Evolutionary conservation across 1,140 invertebrate genomes (phyloP), one percentile per base, ranked within the genome.

Genomic region (Nebria ingens): DNA sequence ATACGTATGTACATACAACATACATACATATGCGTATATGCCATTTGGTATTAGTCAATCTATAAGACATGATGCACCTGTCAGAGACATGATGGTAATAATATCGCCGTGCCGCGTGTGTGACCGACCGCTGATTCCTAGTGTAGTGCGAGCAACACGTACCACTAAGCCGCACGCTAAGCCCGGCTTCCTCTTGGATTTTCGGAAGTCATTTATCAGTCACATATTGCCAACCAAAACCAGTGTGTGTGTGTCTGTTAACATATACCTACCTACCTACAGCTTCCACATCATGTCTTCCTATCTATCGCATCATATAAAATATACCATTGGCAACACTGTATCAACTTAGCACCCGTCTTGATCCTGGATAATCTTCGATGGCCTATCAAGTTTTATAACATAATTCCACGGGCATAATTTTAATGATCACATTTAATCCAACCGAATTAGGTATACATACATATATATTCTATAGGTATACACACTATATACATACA

Each of bases 341-440:
- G 40, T 45, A 12, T 45, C 40, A 17, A 45, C 15, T 9, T 45
- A 11, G 3, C 6, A 4, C 40, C 6, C 25, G 25, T 9, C 56
- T 65, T 69, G 65, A 68, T 68, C 68, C 67, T 56, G 60, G 57
- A 63, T 70, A 70, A 70, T 70, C 68, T 70, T 70, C 64, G 65
- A 68, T 66, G 68, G 65, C 66, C 68, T 69, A 70, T 69, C 68
- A 69, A 70, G 67, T 70, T 70, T 69, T 69, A 70, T 69, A 65
- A 66, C 64, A 65, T 70, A 70, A 70, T 69, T 67, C 68, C 68
- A 45, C 54, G 61, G 63, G 68, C 68, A 70, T 67, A 70, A 70
- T 69, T 70, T 69, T 70, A 69, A 70, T 70, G 68, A 70, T 70
- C 67, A 67, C 51, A 21, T 59, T 60, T 58, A 68, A 70, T 68